phyloP scores from a whole-genome alignment of 2,113 vertebrate species.

The Ctenomys sociabilis region DNA sequence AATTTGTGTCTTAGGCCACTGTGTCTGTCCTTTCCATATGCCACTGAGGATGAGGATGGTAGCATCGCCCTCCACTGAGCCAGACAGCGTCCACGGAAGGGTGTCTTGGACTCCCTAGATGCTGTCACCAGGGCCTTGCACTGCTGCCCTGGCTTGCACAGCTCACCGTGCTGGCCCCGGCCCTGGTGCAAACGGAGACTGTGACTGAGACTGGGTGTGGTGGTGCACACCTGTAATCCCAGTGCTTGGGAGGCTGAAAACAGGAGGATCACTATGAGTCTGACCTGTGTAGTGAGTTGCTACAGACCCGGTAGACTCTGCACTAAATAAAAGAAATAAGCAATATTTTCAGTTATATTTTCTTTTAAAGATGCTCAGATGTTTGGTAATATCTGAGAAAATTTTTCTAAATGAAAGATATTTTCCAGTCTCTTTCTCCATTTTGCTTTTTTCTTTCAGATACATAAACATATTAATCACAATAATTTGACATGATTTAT shows the following conservation, averaged over 20 bases:
- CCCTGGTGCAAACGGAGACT: too few relatives aligned
- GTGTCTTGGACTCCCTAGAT: not conserved
- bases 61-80: not conserved
- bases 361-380: not conserved
- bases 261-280: too few relatives aligned
- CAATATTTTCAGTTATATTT: not conserved
- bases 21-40: fast-evolving
- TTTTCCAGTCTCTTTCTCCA: not conserved
- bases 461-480: not conserved
- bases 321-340: too few relatives aligned
- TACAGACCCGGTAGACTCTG: too few relatives aligned
- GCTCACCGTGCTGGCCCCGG: too few relatives aligned
- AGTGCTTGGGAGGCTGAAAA: too few relatives aligned
- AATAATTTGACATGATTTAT: not conserved
- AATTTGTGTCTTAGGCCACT: not conserved
- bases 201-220: too few relatives aligned
- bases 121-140: not conserved
- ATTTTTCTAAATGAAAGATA: not conserved
- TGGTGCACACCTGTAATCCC: too few relatives aligned
- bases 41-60: not conserved
- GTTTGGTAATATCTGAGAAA: not conserved
- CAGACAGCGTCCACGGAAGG: too few relatives aligned
- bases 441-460: not conserved
- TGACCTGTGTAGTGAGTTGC: too few relatives aligned
- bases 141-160: not conserved